Conservation (phyloP, 2,113 vertebrate genomes). For the Pomatostomus ruficeps region DNA sequence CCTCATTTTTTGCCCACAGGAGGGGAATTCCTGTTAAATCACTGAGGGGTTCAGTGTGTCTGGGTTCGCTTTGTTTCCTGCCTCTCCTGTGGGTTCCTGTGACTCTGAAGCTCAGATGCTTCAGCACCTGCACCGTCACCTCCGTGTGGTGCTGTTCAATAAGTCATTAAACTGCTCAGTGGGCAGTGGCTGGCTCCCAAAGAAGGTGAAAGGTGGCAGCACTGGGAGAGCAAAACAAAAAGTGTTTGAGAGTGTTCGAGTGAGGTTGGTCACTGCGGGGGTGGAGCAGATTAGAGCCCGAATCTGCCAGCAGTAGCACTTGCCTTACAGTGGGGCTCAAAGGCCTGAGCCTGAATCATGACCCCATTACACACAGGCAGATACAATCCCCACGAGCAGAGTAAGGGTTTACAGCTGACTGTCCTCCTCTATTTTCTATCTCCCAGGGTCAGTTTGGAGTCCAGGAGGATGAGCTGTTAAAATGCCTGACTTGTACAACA, state of each 20-base stretch:
- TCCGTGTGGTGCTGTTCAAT: not conserved
- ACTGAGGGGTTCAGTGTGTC: not conserved
- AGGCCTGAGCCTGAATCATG: not conserved
- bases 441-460: constrained; percentile 77
- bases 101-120: not conserved
- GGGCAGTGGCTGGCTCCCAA: not conserved
- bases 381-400: fast-evolving
- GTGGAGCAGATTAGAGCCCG: fast-evolving
- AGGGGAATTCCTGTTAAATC: not conserved
- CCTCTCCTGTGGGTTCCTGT: fast-evolving
- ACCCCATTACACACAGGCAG: not conserved
- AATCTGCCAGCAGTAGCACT: not conserved
- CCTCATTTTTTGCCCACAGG: not conserved
- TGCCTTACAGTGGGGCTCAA: not conserved
- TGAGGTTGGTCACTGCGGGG: not conserved
- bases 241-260: not conserved
- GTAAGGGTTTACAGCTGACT: not conserved
- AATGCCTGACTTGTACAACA: constrained; percentile 69
- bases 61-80: not conserved
- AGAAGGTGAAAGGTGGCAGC: not conserved
- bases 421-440: not conserved
- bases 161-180: not conserved
- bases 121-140: not conserved
- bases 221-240: not conserved
- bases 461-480: constrained; percentile 71